These are phyloP conservation scores for Ariopsis seemanni DNA, from an alignment of 2,113 vertebrate genomes.

Conservation along the genomic window DNA sequence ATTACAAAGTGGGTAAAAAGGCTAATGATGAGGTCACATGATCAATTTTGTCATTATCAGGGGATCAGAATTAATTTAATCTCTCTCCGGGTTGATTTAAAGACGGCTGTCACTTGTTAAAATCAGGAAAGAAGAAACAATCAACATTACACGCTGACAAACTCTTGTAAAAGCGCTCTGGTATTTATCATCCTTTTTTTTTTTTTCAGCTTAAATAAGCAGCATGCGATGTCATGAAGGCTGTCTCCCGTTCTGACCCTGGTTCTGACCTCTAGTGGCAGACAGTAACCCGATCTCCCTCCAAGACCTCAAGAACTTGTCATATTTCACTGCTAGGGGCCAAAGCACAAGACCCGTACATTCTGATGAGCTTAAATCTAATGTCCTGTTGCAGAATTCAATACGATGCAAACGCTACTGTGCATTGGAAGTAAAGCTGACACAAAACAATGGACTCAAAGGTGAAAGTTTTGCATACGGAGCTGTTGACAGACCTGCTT, in stretches of 20 bases:
- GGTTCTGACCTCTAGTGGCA: slow-evolving; percentile 42
- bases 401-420: background rate
- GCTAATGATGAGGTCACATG: background rate
- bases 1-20: too few species aligned
- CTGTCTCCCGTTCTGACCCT: slow-evolving; percentile 23
- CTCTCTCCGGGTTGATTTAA: background rate
- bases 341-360: background rate
- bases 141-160: slow-evolving; percentile 19
- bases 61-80: background rate
- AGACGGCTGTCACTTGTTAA: background rate
- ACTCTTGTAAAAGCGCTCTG: background rate
- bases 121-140: slow-evolving; percentile 18
- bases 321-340: slow-evolving; percentile 26
- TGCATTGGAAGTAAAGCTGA: background rate
- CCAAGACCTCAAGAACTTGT: slow-evolving; percentile 32
- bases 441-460: background rate
- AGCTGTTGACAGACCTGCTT: slow-evolving; percentile 36
- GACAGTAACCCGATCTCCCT: slow-evolving; percentile 50
- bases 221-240: slow-evolving; percentile 34
- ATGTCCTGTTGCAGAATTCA: background rate
- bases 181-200: background rate
- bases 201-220: slow-evolving; percentile 21
- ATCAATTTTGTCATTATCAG: background rate
- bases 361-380: slow-evolving; percentile 16
- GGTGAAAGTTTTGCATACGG: background rate